Percentiles rank a stretch among this genome's conserved stretches.
Conservation (phyloP, 2,797 vertebrate genomes). For the Syngnathus rostellatus region DNA sequence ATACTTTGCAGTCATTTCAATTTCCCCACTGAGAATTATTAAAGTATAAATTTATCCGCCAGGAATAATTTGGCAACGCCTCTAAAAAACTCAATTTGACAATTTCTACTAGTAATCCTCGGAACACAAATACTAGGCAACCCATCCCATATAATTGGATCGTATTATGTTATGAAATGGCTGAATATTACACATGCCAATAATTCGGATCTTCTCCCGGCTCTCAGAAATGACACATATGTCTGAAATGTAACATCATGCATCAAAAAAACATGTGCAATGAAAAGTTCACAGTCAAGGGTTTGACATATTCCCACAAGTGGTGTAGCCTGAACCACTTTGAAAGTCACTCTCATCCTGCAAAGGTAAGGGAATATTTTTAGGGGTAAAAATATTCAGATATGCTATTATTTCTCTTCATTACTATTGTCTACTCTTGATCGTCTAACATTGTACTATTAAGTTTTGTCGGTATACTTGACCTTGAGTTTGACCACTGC, state of each 20-base stretch:
- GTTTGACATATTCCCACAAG: conserved; percentile 37
- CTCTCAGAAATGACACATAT: conserved; percentile 53
- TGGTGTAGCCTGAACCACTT: conserved; percentile 21
- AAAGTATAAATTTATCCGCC: not conserved
- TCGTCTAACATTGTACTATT: too few species aligned
- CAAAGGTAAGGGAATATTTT: conserved; percentile 45
- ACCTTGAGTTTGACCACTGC: too few species aligned
- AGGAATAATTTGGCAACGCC: not conserved
- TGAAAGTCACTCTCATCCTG: conserved; percentile 23
- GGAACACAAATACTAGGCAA: conserved; percentile 1
- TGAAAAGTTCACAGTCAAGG: conserved; percentile 39
- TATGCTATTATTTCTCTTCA: too few species aligned
- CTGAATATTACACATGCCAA: conserved; percentile 14
- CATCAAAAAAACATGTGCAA: conserved; percentile 50
- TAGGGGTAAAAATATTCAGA: too few species aligned
- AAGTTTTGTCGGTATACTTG: not conserved
- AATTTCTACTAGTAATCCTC: not conserved
- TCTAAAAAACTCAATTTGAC: not conserved
- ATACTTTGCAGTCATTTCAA: not conserved
- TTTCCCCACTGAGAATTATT: not conserved
- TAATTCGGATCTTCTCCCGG: conserved; percentile 23
- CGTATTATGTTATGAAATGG: not conserved
- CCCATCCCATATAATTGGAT: not conserved
- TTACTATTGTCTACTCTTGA: too few species aligned
- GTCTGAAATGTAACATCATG: conserved; percentile 68